Base-by-base conservation (phyloP, 2,113 vertebrate species). In the Saccopteryx leptura region DNA sequence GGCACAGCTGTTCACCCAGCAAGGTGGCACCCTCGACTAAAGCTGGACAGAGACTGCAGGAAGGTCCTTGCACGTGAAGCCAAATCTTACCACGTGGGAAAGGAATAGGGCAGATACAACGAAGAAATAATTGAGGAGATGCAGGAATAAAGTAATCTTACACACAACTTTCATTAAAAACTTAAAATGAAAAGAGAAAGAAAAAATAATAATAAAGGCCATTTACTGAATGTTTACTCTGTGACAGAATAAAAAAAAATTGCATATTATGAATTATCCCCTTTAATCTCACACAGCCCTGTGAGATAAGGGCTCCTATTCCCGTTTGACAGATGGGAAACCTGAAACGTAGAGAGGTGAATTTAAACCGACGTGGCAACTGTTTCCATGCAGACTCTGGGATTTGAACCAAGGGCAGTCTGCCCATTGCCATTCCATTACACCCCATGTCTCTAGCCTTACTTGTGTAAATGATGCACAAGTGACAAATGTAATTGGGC, bases 281-380 rank as follows among this genome's bases (percentile, higher is more conserved):
- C 48, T 48, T 69, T 63, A 28, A 54, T 56, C 50, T 84, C 52
- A n/a, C 24, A 19, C 52, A 5, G 7, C 21, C 31, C 48, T 60
- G 9, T 78, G 56, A 84, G 52, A 24, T 72, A 24, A 76, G 52
- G 50, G 17, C 24, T 80, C 66, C 60, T 76, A 72, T n/a, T 85
- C 28, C 88, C 91, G 56, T 56, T 56, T 28, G 69, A 79, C 48
- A 28, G 50, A 87, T 63, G 50, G 92, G 89, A 56, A 90, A 50
- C 13, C 23, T 9, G 39, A 90, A 39, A 46, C 28, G 74, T n/a
- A 74, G 46, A 24, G 65, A 48, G 14, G 15, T 58, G 18, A 93
- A 33, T 61, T 87, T 33, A 83, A 71, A 50, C 33, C 75, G 90
- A 15, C 2, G 6, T 1, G 46, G 13, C 68, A 33, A 23, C 33